Base-by-base conservation (phyloP, 2,797 vertebrate genomes). In the Takifugu ocellatus region DNA sequence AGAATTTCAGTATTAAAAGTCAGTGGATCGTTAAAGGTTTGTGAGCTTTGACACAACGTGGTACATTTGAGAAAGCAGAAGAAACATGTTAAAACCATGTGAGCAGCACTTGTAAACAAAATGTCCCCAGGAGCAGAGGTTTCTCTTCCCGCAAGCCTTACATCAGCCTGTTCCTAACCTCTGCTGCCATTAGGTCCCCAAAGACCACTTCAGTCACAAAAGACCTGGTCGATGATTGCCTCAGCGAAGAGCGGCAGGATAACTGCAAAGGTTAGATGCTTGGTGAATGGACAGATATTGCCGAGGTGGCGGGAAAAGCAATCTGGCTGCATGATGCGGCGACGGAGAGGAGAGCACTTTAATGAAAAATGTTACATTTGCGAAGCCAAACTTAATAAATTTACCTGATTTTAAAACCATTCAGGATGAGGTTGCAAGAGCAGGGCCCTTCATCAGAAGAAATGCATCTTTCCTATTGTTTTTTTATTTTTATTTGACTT, bases 71-170 rank as follows among this genome's bases (percentile, higher is more conserved):
- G 44, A 21, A 44, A 54, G 25, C 15, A 48, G 69, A 73, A 67
- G 72, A 75, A 75, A 61, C 50, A 61, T 49, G 25, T 12, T 63
- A 43, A 67, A 21, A 52, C 65, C 49, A 24, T 8, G 42, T 8
- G n/a, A 55, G 64, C 43, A 16, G 42, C 26, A 43, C 55, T 60
- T 61, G 72, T 86, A 88, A 87, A 88, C 83, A 88, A 84, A 55
- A 67, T 66, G 68, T 80, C 84, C 86, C 70, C 78, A 68, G 73
- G 81, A 70, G 79, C 81, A 64, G 72, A 79, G 69, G 60, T 74
- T 67, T 55, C 80, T 57, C 36, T 43, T 27, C n/a, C 9, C 21
- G 6, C 27, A 12, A 50, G 16, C 12, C 77, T 87, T 79, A 66
- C 84, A 81, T 84, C 82, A 83, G 67, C 50, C 43, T 61, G 64